These are phyloP conservation scores for Theonella swinhoei DNA, from an alignment of 37 sponge, comb jelly and placozoan species.

Conservation along the genomic window DNA sequence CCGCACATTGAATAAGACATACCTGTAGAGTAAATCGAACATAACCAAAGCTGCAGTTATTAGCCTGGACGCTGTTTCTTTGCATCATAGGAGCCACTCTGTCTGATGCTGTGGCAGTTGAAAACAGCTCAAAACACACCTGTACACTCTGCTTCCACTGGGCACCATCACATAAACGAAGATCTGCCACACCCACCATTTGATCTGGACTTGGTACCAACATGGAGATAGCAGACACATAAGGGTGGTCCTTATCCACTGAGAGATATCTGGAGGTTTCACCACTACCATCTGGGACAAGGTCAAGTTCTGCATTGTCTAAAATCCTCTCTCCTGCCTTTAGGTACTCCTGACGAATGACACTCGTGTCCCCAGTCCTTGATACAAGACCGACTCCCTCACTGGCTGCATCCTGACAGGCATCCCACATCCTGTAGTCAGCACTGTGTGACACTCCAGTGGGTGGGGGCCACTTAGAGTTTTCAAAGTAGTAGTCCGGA, in stretches of 20 bases:
- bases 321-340: constrained; percentile 4
- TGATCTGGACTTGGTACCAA: constrained; percentile 31
- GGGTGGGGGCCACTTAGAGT: constrained; percentile 49
- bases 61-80: constrained; percentile 25
- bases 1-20: background rate
- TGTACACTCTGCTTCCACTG: constrained; percentile 38
- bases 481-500: constrained; percentile 23
- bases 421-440: constrained; percentile 47
- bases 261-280: background rate
- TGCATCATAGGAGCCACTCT: constrained; percentile 3
- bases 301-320: background rate
- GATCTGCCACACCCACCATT: constrained; percentile 53
- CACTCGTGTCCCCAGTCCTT: constrained; percentile 3
- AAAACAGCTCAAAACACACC: constrained; percentile 56
- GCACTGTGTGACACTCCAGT: constrained; percentile 57
- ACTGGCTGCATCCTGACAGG: constrained; percentile 32
- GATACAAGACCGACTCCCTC: constrained; percentile 43
- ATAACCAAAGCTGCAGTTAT: constrained; percentile 62
- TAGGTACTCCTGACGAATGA: constrained; percentile 29
- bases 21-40: constrained; percentile 7
- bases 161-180: constrained; percentile 28
- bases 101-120: constrained; percentile 37
- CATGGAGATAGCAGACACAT: constrained; percentile 32
- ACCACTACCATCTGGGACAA: constrained; percentile 16
- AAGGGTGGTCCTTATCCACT: constrained; percentile 18